Conservation (phyloP, 2,113 vertebrate species). For the Mesitornis unicolor region DNA sequence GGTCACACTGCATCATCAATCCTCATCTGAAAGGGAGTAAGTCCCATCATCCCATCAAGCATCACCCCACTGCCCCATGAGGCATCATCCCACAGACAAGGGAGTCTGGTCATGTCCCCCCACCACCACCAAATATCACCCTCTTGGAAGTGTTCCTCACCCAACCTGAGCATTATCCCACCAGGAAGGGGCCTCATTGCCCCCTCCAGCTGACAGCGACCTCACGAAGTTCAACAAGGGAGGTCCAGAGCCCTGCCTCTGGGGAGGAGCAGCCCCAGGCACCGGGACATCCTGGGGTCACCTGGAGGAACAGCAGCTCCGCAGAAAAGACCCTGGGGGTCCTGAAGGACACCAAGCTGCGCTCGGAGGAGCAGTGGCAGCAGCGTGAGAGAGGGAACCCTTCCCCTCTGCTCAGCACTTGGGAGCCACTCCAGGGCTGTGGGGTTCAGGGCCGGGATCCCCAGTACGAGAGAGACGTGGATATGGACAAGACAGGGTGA, state of each 20-base stretch:
- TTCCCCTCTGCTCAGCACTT: fast-evolving
- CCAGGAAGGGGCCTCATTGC: background rate
- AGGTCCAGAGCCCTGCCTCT: background rate
- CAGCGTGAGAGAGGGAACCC: background rate
- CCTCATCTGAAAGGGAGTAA: background rate
- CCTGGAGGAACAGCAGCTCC: background rate
- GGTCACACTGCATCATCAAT: no score
- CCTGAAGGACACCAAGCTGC: no score
- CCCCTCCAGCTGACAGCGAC: background rate
- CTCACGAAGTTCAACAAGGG: fast-evolving
- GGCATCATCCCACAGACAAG: no score
- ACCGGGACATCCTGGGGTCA: background rate
- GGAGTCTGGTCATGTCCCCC: no score
- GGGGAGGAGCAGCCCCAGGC: no score
- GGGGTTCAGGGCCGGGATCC: background rate
- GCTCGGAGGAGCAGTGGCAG: background rate
- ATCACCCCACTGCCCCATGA: no score
- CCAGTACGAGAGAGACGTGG: fast-evolving
- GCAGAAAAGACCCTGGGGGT: no score
- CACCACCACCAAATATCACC: no score
- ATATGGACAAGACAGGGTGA: no score
- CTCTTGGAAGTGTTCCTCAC: no score
- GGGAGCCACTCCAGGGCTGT: background rate
- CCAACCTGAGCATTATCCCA: no score
- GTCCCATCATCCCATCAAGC: background rate